Conservation (phyloP, 2,888 invertebrate species). For the Eristalis pertinax region DNA sequence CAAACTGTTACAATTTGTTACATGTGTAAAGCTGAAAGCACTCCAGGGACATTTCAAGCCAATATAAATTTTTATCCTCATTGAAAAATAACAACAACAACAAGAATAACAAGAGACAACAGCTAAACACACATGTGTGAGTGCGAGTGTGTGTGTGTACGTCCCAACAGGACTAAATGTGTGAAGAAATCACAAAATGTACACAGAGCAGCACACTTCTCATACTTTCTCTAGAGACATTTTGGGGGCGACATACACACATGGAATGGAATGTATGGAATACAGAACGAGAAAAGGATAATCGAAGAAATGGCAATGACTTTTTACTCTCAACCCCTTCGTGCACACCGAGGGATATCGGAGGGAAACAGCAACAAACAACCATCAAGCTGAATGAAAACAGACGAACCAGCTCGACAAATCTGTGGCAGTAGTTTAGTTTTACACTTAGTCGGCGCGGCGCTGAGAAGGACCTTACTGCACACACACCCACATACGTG, state of each 20-base stretch:
- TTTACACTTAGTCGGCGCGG: slow-evolving; percentile 36
- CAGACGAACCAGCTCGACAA: slow-evolving; percentile 53
- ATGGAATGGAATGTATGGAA: neutral
- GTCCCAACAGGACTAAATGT: slow-evolving; percentile 28
- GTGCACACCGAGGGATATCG: neutral
- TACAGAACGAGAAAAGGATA: slow-evolving; percentile 64
- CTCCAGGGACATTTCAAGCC: slow-evolving; percentile 81
- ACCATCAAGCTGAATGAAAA: slow-evolving; percentile 35
- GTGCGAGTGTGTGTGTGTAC: slow-evolving; percentile 23
- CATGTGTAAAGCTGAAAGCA: slow-evolving; percentile 80
- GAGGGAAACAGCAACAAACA: slow-evolving; percentile 47
- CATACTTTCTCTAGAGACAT: slow-evolving; percentile 10
- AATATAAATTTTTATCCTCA: slow-evolving; percentile 76
- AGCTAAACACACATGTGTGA: slow-evolving; percentile 73
- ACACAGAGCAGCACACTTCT: slow-evolving; percentile 17
- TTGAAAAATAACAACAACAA: slow-evolving; percentile 44
- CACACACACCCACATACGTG: slow-evolving; percentile 15
- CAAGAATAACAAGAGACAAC: slow-evolving; percentile 33
- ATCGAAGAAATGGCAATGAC: slow-evolving; percentile 70
- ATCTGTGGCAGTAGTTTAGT: slow-evolving; percentile 72
- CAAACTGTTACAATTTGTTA: slow-evolving; percentile 79
- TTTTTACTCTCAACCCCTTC: slow-evolving; percentile 48
- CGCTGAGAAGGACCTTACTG: too few relatives aligned
- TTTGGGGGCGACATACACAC: neutral
- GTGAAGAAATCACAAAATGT: slow-evolving; percentile 45